Evolutionary conservation across 1,140 invertebrate genomes (phyloP), one percentile per base, ranked within the genome.

Genomic region (Spodoptera frugiperda): DNA sequence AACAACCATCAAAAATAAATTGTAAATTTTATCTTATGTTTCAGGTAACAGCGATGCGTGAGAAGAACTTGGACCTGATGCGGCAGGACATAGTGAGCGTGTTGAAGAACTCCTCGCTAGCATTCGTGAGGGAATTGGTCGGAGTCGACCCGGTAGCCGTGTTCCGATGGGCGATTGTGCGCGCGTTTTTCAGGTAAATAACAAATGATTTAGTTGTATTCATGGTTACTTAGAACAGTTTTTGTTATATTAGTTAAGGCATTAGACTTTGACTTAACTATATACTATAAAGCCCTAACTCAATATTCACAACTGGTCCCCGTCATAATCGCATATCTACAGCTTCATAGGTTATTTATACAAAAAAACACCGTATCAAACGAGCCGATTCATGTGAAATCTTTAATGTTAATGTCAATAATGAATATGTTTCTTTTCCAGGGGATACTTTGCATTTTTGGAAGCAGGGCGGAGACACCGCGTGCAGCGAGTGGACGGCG

Each of bases 11-110:
- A 25, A 25, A 25, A 25, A 25, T 25, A 25, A 25, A 25, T 25
- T 25, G 5, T 25, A 25, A 25, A 25, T 3, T 3, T 25, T 25
- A 25, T 21, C 21, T 30, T 57, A 0, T 17, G 39, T 65, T 19
- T 78, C 87, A 98, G 96, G 97, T 97, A 61, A 94, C 96, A 25
- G 98, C 99, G 87, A 99, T 99, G 96, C 95, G 98, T 54, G 98
- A 99, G 90, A 99, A 99, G 91, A 99, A 99, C 94, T 94, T 98
- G 77, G 98, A 99, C 93, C 94, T 99, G 21, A 98, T 99, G 96
- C 95, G 98, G 77, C 97, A 98, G 77, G 98, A 99, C 87, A 98
- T 99, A 61, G 97, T 99, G 54, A 97, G 97, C 49, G 97, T 99
- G 10, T 90, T 99, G 68, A 99, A 99, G 94, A 99, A 98, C 93